These are phyloP conservation scores for Chelonoidis abingdonii DNA, from an alignment of 2,113 vertebrate species.

Conservation along the genomic window DNA sequence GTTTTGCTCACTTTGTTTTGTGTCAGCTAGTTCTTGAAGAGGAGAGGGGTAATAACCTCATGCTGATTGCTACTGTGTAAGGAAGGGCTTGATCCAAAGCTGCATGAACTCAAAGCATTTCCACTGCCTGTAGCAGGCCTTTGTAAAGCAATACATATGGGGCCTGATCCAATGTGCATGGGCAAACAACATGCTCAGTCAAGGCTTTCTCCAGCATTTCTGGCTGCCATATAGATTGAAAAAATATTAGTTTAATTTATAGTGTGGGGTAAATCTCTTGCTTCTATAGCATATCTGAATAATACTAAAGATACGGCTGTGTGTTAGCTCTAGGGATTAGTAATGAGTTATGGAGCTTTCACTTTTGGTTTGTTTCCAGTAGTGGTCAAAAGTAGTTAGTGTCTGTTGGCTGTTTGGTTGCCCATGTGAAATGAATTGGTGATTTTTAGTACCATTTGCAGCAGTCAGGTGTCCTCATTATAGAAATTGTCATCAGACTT, in stretches of 20 bases:
- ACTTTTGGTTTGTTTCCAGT: neutral
- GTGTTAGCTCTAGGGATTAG: neutral
- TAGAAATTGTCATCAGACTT: accelerated
- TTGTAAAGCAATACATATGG: no score
- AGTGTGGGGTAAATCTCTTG: neutral
- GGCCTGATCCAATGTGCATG: neutral
- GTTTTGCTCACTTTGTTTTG: neutral
- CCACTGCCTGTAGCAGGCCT: neutral
- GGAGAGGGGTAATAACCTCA: neutral
- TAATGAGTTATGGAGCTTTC: neutral
- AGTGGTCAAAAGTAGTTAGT: conserved; percentile 7
- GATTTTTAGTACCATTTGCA: neutral
- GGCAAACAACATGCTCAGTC: neutral
- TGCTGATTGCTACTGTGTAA: neutral
- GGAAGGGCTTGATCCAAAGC: neutral
- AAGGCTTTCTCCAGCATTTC: neutral
- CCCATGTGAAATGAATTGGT: neutral
- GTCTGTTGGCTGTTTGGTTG: neutral
- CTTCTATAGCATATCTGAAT: neutral
- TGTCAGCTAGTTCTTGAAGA: neutral
- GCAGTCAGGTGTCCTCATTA: neutral
- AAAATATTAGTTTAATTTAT: neutral
- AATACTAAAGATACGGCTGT: neutral
- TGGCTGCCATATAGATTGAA: neutral
- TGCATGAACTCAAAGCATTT: neutral